Evolutionary conservation across 2,888 invertebrate genomes (phyloP).

Genomic region (Zygaena filipendulae): DNA sequence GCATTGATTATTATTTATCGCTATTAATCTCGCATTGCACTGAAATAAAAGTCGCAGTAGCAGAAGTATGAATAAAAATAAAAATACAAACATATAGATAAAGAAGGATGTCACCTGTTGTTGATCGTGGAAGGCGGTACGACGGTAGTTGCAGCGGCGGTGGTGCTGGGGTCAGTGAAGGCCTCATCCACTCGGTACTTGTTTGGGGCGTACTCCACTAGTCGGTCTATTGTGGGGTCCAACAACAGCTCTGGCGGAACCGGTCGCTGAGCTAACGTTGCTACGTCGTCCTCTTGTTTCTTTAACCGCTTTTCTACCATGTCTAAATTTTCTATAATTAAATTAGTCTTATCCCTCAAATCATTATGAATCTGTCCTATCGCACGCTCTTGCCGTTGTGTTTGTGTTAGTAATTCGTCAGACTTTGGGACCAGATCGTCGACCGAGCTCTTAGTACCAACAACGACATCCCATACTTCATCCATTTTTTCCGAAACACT

Average conservation of each 20-base stretch:
- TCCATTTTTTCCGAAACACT: slow-evolving; percentile 91
- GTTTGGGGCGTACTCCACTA: slow-evolving; percentile 82
- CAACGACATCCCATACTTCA: slow-evolving; percentile 90
- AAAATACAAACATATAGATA: slow-evolving; percentile 18
- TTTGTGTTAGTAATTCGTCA: slow-evolving; percentile 85
- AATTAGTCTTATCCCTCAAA: slow-evolving; percentile 82
- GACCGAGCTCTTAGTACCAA: slow-evolving; percentile 88
- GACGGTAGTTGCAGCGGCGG: slow-evolving; percentile 40
- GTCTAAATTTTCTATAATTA: slow-evolving; percentile 87
- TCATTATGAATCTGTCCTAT: slow-evolving; percentile 89
- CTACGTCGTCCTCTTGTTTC: slow-evolving; percentile 87
- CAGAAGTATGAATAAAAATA: background rate
- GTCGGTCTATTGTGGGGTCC: slow-evolving; percentile 79
- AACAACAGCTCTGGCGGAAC: slow-evolving; percentile 77
- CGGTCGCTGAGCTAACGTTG: slow-evolving; percentile 79
- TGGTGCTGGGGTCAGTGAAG: slow-evolving; percentile 43
- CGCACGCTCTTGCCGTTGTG: slow-evolving; percentile 86
- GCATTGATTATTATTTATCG: too few relatives aligned
- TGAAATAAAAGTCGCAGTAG: background rate
- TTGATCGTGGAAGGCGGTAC: slow-evolving; percentile 29
- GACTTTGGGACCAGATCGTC: slow-evolving; percentile 89
- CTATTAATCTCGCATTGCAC: background rate
- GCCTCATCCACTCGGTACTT: slow-evolving; percentile 67
- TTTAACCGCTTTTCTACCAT: slow-evolving; percentile 86
- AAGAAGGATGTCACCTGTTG: slow-evolving; percentile 56